Evolutionary conservation across 2,113 vertebrate genomes (phyloP), one percentile per base, ranked within the genome.

Genomic region (Brienomyrus brachyistius): DNA sequence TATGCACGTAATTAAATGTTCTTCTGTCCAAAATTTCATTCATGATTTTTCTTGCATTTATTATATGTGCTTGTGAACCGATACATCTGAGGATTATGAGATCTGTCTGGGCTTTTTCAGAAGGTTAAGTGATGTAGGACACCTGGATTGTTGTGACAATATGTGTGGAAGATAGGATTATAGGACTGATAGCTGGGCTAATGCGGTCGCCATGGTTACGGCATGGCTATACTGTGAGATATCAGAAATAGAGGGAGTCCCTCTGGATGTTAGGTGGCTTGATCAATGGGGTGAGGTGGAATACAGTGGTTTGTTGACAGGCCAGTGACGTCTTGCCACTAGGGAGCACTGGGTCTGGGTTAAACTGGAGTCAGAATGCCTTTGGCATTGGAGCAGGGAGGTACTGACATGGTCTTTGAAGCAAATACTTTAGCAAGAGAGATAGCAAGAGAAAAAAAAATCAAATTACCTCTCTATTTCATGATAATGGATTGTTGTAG

Each of bases 401-500:
- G 23, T 45, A 48, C 15, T 10, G 40, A 27, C 45, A 62, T 66
- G 77, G 80, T 51, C 35, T 62, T n/a, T 52, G 66, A 80, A 47
- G 84, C 35, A 43, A 90, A 82, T 89, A 5, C 87, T 87, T 88
- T 59, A 89, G 91, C 48, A 82, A n/a, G 85, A 88, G 70, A 88
- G 70, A 91, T 90, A 43, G 90, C 92, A 35, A 40, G 74, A 43
- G 74, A 80, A 7, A 43, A 31, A 70, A 62, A 62, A 93, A 90
- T 94, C 92, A 94, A 92, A 94, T 95, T 90, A 94, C 91, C 88
- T 91, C 91, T 92, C 92, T 90, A 91, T 89, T 56, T 90, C 91
- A 91, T 93, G 90, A 92, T 92, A 94, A 94, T 94, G 91, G 92
- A 95, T 94, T 92, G 94, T 94, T 92, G 93, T 94, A 92, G 94